phyloP scores from a whole-genome alignment of 2,797 vertebrate species.

The Thripadectes ignobilis region DNA sequence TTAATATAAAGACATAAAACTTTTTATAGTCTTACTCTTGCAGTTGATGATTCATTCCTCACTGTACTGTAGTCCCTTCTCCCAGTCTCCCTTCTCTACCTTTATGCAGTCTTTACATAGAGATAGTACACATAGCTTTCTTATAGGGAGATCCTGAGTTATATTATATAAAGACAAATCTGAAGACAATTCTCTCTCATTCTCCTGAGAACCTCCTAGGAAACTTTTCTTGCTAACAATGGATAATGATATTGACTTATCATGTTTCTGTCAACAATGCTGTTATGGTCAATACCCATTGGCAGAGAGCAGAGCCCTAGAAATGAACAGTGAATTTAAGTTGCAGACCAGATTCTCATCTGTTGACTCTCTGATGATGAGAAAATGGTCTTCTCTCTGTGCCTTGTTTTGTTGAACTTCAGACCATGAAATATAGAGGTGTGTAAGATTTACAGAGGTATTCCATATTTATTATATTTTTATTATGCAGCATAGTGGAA shows the following conservation, averaged over 20 bases:
- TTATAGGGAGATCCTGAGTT: background rate
- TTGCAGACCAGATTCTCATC: background rate
- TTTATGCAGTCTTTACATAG: background rate
- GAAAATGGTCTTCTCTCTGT: background rate
- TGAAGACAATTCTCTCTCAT: background rate
- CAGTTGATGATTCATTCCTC: background rate
- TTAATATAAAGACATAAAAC: background rate
- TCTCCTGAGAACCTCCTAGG: background rate
- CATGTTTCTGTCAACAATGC: background rate
- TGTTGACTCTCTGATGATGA: background rate
- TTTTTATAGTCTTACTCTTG: background rate
- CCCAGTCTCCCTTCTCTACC: background rate
- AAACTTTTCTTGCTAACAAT: background rate
- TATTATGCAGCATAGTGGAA: background rate
- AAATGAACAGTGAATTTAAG: background rate
- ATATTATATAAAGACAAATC: background rate
- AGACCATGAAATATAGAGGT: background rate
- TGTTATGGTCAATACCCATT: background rate
- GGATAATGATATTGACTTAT: background rate
- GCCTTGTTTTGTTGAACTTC: background rate
- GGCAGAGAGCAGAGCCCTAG: background rate
- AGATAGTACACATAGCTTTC: background rate
- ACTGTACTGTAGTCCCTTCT: background rate
- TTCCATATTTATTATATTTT: background rate
- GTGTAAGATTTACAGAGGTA: background rate